A percentile compares a stretch with the other conserved stretches of the same genome.
Evolutionary conservation across 2,797 vertebrate genomes (phyloP).

Genomic region (Notamacropus eugenii): DNA sequence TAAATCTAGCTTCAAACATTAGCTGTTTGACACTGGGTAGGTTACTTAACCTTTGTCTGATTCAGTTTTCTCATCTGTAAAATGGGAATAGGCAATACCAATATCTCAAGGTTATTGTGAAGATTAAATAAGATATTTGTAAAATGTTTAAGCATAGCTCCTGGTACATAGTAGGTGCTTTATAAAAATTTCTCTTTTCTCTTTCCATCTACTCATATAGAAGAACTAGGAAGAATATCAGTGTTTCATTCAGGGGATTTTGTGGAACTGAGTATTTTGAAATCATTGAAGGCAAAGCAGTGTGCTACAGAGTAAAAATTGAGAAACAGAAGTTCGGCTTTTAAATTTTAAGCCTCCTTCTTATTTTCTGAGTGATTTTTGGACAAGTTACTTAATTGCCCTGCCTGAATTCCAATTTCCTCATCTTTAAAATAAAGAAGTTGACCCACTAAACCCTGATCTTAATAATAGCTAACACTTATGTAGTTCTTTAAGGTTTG

Average conservation of each 20-base stretch:
- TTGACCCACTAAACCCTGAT: background rate
- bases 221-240: background rate
- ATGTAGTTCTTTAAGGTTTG: background rate
- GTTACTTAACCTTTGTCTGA: background rate
- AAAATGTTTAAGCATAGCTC: background rate
- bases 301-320: background rate
- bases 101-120: background rate
- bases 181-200: background rate
- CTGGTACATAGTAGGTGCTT: background rate
- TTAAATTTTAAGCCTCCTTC: background rate
- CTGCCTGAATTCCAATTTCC: background rate
- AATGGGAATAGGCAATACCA: background rate
- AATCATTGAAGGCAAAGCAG: background rate
- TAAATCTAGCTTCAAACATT: background rate
- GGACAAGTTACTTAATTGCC: background rate
- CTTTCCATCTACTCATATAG: background rate
- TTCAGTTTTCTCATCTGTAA: background rate
- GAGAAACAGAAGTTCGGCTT: background rate
- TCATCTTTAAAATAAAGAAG: background rate
- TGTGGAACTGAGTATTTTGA: background rate
- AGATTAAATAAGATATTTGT: background rate
- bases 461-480: background rate
- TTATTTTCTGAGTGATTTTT: background rate
- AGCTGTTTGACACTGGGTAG: background rate
- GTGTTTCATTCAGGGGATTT: background rate